Evolutionary conservation across 2,113 vertebrate genomes (phyloP).

Genomic region (Uropsilus gracilis): DNA sequence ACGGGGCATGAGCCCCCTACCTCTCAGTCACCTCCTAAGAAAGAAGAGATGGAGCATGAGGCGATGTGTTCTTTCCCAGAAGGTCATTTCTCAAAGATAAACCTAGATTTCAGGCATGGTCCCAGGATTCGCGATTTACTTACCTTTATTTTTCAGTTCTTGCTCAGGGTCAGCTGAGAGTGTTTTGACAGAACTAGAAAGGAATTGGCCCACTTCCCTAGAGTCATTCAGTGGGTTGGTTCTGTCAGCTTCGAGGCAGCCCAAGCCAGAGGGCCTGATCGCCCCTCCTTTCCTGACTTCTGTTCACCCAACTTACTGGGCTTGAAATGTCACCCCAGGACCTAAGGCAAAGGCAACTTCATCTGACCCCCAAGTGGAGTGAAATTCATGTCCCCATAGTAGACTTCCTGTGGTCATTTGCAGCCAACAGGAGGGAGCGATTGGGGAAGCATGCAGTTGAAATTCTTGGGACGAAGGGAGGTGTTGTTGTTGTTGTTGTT

Average conservation of each 20-base stretch:
- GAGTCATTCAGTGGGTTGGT: neutral
- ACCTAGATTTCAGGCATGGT: conserved; percentile 38
- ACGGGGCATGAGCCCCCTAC: conserved; percentile 58
- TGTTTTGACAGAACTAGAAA: conserved; percentile 11
- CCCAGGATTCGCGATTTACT: neutral
- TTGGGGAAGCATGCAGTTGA: neutral
- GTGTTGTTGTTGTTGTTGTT: neutral
- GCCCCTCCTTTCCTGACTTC: conserved; percentile 27
- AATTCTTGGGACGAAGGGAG: neutral
- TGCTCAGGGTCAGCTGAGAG: conserved; percentile 22
- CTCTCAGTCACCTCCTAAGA: conserved; percentile 40
- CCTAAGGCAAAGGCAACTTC: conserved; percentile 22
- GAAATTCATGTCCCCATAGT: conserved; percentile 7
- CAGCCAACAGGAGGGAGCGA: neutral
- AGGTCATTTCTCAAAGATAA: conserved; percentile 40
- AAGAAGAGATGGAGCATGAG: conserved; percentile 33
- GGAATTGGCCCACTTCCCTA: conserved; percentile 10
- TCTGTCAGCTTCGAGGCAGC: too few species aligned
- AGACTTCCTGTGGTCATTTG: neutral
- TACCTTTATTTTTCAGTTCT: conserved; percentile 44
- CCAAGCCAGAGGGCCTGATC: neutral
- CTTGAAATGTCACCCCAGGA: conserved; percentile 35
- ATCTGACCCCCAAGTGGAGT: conserved; percentile 24
- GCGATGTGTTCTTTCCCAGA: conserved; percentile 40
- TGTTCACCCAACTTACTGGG: conserved; percentile 17